phyloP scores from a whole-genome alignment of 1,140 invertebrate species.

The Drosophila lacertosa region DNA sequence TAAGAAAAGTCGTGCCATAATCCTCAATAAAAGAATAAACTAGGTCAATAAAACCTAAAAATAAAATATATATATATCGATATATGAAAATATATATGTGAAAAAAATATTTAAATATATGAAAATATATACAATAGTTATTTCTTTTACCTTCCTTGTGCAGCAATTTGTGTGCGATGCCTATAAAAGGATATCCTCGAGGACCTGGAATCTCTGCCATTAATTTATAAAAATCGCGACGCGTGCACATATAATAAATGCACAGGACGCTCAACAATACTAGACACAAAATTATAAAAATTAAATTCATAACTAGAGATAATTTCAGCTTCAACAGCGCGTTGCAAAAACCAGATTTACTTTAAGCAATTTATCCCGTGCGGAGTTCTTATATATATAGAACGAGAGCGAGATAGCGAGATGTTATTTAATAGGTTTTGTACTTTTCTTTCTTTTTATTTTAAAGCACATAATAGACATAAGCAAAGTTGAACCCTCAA shows the following conservation, averaged over 20 bases:
- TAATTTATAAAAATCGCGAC: conserved; percentile 7
- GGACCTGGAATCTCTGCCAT: not conserved
- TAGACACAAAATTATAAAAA: not conserved
- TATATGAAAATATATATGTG: too few species aligned
- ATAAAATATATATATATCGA: not conserved
- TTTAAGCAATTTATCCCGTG: not conserved
- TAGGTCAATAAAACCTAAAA: not conserved
- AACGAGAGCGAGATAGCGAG: not conserved
- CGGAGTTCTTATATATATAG: conserved; percentile 1
- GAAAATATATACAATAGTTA: too few species aligned
- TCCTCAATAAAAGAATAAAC: not conserved
- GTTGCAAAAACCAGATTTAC: not conserved
- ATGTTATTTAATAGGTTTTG: not conserved
- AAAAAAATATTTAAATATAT: too few species aligned
- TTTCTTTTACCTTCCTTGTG: not conserved
- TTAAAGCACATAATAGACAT: not conserved
- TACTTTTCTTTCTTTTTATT: not conserved
- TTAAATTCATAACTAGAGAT: not conserved
- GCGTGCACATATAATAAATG: not conserved
- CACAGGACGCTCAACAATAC: not conserved
- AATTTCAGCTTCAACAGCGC: not conserved
- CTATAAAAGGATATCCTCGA: conserved; percentile 6
- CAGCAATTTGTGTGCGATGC: not conserved
- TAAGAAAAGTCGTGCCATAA: not conserved
- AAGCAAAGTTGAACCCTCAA: not conserved